Conservation (phyloP, 2,113 vertebrate genomes). For the Eleginops maclovinus region DNA sequence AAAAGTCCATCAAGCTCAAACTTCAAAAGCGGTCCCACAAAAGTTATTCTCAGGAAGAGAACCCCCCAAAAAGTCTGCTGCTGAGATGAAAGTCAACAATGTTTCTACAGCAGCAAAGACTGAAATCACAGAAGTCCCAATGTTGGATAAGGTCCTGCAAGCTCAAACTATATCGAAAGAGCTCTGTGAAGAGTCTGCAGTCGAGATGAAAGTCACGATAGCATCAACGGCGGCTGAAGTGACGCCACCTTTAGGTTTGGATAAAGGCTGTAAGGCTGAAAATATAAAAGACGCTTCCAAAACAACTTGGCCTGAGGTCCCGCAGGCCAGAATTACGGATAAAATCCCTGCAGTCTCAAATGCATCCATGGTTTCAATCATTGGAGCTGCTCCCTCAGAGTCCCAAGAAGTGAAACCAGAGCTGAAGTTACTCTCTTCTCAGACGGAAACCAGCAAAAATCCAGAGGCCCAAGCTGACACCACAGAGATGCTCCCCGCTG, state of each 20-base stretch:
- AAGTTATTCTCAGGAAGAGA: slow-evolving; percentile 15
- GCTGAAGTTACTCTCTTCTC: background rate
- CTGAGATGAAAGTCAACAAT: slow-evolving; percentile 4
- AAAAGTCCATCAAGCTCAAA: slow-evolving; percentile 3
- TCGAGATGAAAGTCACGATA: slow-evolving; percentile 69
- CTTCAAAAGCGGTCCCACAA: slow-evolving; percentile 6
- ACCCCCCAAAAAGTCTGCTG: background rate
- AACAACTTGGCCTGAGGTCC: slow-evolving; percentile 11
- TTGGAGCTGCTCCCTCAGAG: background rate
- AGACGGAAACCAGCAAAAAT: background rate
- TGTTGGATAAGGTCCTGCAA: slow-evolving; percentile 8
- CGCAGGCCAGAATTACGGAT: background rate
- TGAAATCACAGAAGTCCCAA: background rate
- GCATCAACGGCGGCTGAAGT: slow-evolving; percentile 50
- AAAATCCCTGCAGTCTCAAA: background rate
- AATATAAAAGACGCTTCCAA: slow-evolving; percentile 7
- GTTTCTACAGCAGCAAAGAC: background rate
- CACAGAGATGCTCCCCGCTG: background rate
- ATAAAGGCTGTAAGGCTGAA: slow-evolving; percentile 28
- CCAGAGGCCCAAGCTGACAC: background rate
- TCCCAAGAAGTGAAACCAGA: slow-evolving; percentile 26
- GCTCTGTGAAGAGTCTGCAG: slow-evolving; percentile 51
- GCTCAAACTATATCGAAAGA: slow-evolving; percentile 4
- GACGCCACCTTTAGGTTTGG: slow-evolving; percentile 30
- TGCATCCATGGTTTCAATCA: background rate